A percentile compares a stretch with the other conserved stretches of the same genome.
Conservation (phyloP, 1,140 invertebrate species). For the Drosophila seguyi region DNA sequence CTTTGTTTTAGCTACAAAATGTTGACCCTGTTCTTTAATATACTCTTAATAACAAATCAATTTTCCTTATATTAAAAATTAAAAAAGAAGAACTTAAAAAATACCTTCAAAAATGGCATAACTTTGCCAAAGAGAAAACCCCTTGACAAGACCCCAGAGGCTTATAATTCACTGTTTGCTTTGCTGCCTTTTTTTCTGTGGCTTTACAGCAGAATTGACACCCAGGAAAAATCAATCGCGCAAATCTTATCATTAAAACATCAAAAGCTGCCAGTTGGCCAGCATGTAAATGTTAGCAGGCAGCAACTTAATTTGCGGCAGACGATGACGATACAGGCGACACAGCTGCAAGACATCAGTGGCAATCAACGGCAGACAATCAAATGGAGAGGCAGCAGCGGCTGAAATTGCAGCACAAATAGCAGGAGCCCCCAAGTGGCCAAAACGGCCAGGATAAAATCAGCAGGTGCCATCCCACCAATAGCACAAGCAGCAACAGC, state of each 20-base stretch:
- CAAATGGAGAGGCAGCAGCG: slow-evolving; percentile 66
- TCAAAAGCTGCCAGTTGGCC: slow-evolving; percentile 71
- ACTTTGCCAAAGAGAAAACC: no score
- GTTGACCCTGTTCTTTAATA: no score
- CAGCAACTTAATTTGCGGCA: slow-evolving; percentile 74
- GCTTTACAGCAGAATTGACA: slow-evolving; percentile 61
- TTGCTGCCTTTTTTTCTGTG: slow-evolving; percentile 3
- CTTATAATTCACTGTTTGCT: no score
- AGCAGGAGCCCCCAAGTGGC: slow-evolving; percentile 62
- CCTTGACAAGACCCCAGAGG: no score
- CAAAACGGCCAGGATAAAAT: slow-evolving; percentile 74
- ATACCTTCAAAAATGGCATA: not conserved
- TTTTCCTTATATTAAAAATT: not conserved
- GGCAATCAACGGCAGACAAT: slow-evolving; percentile 81
- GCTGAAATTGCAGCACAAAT: slow-evolving; percentile 55
- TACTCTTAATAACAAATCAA: no score
- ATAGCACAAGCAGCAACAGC: not conserved
- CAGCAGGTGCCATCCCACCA: slow-evolving; percentile 66
- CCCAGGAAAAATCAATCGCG: slow-evolving; percentile 78
- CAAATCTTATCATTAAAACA: slow-evolving; percentile 83
- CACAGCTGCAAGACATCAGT: slow-evolving; percentile 79
- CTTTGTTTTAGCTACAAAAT: no score
- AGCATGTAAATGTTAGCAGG: slow-evolving; percentile 72
- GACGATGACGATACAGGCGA: slow-evolving; percentile 37
- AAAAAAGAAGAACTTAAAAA: not conserved